A percentile compares a stretch with the other conserved stretches of the same genome.
Evolutionary conservation across 2,113 vertebrate species (phyloP).

Genomic region (Arenaria interpres): DNA sequence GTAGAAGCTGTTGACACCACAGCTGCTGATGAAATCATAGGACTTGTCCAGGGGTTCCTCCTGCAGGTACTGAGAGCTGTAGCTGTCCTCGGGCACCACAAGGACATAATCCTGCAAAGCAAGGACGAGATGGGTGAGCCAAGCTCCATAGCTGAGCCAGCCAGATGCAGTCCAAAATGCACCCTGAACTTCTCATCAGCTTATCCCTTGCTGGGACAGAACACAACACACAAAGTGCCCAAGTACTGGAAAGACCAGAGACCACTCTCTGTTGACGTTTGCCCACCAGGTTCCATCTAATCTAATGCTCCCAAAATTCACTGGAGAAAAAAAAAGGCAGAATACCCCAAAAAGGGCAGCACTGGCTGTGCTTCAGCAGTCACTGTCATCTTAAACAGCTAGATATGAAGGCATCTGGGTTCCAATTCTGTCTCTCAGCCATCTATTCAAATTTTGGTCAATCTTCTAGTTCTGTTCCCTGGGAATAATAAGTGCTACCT

Average conservation of each 20-base stretch:
- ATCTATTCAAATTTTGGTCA: neutral
- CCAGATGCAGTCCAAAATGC: neutral
- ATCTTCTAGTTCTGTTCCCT: neutral
- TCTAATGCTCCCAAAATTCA: neutral
- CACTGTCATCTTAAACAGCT: neutral
- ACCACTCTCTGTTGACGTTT: fast-evolving
- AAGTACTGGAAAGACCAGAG: neutral
- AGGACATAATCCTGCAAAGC: slow-evolving; percentile 87
- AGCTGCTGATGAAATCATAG: slow-evolving; percentile 95
- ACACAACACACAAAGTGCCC: neutral
- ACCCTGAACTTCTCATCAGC: neutral
- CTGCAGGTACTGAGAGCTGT: slow-evolving; percentile 84
- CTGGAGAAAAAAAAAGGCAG: neutral
- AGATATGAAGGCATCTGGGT: neutral
- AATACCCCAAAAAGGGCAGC: neutral
- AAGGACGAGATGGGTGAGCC: neutral
- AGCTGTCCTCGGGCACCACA: slow-evolving; percentile 87
- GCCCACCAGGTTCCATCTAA: neutral
- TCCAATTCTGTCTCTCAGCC: neutral
- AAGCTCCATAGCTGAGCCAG: neutral
- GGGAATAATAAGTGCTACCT: neutral
- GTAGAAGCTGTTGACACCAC: slow-evolving; percentile 89
- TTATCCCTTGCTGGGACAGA: neutral
- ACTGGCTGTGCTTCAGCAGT: neutral
- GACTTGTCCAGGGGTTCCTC: slow-evolving; percentile 94